Evolutionary conservation across 2,113 vertebrate genomes (phyloP), one percentile per base, ranked within the genome.

Genomic region (Phocoena phocoena): DNA sequence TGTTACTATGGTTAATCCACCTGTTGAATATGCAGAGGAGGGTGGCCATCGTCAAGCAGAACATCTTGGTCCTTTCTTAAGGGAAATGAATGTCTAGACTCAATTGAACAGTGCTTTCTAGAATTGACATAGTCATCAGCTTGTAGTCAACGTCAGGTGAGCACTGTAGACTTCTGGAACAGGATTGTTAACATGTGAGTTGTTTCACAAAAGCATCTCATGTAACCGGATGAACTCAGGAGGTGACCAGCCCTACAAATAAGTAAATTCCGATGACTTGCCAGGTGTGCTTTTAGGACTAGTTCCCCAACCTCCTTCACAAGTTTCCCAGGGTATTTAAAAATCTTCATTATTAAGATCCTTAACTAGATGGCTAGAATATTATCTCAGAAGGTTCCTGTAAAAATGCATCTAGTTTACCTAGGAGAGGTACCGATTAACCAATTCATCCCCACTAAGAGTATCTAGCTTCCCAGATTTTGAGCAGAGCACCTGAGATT

Each of bases 261-360:
- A n/a, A 67, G 33, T 82, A 70, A 73, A 77, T 77, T 85, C 50
- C 50, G 81, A 12, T 55, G 28, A 23, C 15, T 62, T 84, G 6
- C 47, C 10, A 60, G 26, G 17, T 77, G 2, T 71, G 3, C 41
- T 93, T 95, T 87, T 71, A 92, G 88, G 36, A 95, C 33, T 58
- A 71, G 63, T 77, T 77, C 25, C 84, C 53, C 60, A 62, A 11
- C 11, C 62, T 38, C 26, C 55, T 63, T 90, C 10, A 50, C 62
- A 60, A 26, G 36, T 81, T 76, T 96, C 28, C 41, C 28, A 85
- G 67, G 36, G 13, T 38, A 63, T 36, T 90, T 90, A 85, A 95
- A 81, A 70, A 62, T 79, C 55, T 23, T 87, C 23, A 74, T 68
- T n/a, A 28, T 90, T 73, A 95, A 55, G 92, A 84, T 94, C 63